These are phyloP conservation scores for Anagrus nilaparvatae DNA, from an alignment of 1,140 invertebrate genomes.

Conservation along the genomic window DNA sequence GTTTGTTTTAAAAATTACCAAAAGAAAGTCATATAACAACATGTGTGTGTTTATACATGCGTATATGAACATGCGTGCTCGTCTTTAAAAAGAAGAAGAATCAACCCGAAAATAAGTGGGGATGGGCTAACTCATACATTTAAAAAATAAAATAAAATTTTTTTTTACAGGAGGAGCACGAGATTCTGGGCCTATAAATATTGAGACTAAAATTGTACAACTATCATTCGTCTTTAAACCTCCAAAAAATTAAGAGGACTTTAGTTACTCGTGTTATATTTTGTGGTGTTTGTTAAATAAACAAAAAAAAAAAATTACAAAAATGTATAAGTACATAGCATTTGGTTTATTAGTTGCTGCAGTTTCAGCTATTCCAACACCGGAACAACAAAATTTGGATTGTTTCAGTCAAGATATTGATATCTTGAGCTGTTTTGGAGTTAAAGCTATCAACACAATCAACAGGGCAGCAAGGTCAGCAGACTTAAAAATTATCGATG, in stretches of 20 bases:
- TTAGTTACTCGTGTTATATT: no score
- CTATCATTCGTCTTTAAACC: no score
- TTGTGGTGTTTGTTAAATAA: no score
- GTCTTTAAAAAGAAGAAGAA: conserved; percentile 16
- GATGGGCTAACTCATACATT: no score
- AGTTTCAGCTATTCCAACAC: conserved; percentile 26
- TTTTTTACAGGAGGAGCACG: no score
- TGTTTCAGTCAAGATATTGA: conserved; percentile 38
- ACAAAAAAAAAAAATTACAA: conserved; percentile 12
- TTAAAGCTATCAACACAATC: conserved; percentile 46
- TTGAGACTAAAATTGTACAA: no score
- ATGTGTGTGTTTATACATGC: neutral
- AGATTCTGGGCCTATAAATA: no score
- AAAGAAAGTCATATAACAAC: conserved; percentile 29
- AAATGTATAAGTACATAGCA: conserved; percentile 32
- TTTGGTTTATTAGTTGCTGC: conserved; percentile 28
- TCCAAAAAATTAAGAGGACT: no score
- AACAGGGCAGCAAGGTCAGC: conserved; percentile 46
- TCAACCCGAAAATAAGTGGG: no score
- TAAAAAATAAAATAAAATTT: no score
- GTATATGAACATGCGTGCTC: neutral
- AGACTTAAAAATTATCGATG: conserved; percentile 46
- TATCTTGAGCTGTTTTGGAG: conserved; percentile 46
- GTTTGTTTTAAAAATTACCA: conserved; percentile 44
- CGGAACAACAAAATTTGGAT: conserved; percentile 23